Percentiles rank a stretch among this genome's conserved stretches.
Evolutionary conservation across 2,113 vertebrate species (phyloP).

Genomic region (Gorsachius goisagi): DNA sequence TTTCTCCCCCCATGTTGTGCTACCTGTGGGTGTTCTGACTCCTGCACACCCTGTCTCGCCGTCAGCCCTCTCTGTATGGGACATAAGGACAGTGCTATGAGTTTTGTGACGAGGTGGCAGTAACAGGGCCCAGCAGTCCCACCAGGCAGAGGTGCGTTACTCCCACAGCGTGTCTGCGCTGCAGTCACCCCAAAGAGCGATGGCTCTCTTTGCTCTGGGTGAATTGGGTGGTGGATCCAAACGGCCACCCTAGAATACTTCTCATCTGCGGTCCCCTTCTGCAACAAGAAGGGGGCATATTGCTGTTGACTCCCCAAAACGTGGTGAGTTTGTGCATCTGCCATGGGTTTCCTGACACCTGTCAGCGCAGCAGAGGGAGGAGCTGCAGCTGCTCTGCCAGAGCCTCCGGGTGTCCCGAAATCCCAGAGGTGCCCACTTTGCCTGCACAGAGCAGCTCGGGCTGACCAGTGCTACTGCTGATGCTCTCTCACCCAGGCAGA

Average conservation of each 20-base stretch:
- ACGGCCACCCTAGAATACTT: not conserved
- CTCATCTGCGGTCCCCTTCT: not conserved
- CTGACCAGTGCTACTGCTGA: not conserved
- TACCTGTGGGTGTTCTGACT: accelerated
- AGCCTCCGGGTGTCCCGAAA: not conserved
- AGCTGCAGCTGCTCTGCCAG: not conserved
- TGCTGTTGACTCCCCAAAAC: not conserved
- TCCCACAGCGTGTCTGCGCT: not conserved
- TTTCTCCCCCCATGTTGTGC: not conserved
- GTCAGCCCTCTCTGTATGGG: not conserved
- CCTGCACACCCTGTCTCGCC: not conserved
- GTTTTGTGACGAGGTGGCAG: not conserved
- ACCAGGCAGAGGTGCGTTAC: not conserved
- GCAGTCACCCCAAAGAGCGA: accelerated
- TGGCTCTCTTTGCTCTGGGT: accelerated
- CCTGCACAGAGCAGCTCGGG: not conserved
- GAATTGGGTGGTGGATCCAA: not conserved
- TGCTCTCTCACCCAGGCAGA: not conserved
- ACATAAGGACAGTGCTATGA: not conserved
- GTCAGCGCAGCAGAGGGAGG: accelerated
- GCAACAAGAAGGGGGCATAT: not conserved
- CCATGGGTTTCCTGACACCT: not conserved
- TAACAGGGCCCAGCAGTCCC: not conserved
- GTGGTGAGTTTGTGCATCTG: not conserved
- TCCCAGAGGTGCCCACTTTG: not conserved